Conservation (phyloP, 2,113 vertebrate species). For the Ahaetulla prasina region DNA sequence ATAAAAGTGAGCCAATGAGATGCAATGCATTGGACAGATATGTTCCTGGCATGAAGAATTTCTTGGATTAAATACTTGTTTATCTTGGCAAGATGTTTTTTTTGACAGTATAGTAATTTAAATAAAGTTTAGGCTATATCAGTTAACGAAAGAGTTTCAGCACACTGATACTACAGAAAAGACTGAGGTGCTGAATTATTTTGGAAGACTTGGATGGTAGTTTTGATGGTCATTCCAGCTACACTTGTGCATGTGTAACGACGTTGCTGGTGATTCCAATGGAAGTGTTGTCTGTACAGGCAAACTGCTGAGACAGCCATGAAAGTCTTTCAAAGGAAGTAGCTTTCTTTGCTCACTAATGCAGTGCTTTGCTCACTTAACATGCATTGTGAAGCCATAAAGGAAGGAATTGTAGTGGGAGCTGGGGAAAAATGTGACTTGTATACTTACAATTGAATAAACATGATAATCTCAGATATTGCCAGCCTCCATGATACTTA, state of each 20-base stretch:
- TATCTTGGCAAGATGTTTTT: neutral
- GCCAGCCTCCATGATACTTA: neutral
- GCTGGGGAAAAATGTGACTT: neutral
- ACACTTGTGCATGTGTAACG: neutral
- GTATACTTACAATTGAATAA: neutral
- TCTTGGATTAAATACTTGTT: neutral
- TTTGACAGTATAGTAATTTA: neutral
- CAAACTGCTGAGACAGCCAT: neutral
- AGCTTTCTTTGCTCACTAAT: neutral
- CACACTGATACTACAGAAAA: neutral
- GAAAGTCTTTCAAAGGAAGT: neutral
- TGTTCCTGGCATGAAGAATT: neutral
- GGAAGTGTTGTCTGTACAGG: neutral
- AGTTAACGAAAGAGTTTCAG: neutral
- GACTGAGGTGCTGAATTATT: neutral
- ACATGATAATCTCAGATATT: neutral
- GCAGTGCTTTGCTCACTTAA: neutral
- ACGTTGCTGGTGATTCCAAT: neutral
- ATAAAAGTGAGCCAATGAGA: neutral
- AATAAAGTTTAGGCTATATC: neutral
- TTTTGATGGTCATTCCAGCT: neutral
- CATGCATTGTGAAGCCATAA: neutral
- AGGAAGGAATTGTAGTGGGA: neutral
- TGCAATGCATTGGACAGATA: neutral
- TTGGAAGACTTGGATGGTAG: neutral